phyloP scores from a whole-genome alignment of 2,797 vertebrate genomes.

The Etheostoma perlongum region DNA sequence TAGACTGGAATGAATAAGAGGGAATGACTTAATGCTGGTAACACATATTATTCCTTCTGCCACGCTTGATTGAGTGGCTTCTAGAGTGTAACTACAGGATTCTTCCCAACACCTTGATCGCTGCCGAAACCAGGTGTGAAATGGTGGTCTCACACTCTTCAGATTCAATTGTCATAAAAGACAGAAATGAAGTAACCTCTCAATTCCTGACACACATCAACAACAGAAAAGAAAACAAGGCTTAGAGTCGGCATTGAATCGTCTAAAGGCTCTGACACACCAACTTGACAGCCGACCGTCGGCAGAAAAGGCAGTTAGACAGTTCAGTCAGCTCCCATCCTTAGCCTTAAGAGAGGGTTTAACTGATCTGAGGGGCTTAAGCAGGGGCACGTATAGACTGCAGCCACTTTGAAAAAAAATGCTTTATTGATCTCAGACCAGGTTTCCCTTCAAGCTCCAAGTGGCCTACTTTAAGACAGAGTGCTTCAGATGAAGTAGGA shows the following conservation, averaged over 20 bases:
- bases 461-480: slow-evolving; percentile 11
- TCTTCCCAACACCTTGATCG: background rate
- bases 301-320: too few species aligned
- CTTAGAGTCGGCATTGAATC: background rate
- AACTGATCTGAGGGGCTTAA: background rate
- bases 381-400: background rate
- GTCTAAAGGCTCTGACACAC: too few species aligned
- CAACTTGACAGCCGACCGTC: too few species aligned
- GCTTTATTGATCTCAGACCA: slow-evolving; percentile 25
- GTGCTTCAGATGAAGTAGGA: slow-evolving; percentile 12
- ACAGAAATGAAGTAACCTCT: background rate
- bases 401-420: background rate
- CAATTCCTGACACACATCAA: background rate
- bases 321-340: too few species aligned
- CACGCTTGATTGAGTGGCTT: background rate
- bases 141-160: background rate
- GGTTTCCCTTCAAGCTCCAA: slow-evolving; percentile 15
- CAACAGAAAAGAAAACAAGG: background rate
- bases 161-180: background rate
- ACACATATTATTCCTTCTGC: background rate
- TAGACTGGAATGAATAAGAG: too few species aligned
- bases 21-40: background rate
- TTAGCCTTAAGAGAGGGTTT: background rate
- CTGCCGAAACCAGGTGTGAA: background rate
- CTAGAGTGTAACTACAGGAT: background rate